Evolutionary conservation across 2,113 vertebrate species (phyloP).

Genomic region (Callorhinus ursinus): DNA sequence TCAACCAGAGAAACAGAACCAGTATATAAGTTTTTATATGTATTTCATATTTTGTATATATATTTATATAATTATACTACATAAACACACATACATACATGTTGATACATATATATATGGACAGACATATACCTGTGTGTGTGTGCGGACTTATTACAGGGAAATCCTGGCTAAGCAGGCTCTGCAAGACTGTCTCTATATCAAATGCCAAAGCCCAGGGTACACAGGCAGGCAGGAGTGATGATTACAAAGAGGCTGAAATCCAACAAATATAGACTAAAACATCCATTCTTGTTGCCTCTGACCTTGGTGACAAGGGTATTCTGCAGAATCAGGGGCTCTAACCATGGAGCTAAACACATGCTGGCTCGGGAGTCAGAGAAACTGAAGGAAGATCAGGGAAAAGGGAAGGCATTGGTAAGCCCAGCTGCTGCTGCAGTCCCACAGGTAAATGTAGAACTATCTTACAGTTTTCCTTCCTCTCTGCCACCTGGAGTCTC

Average conservation of each 20-base stretch:
- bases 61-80: neutral
- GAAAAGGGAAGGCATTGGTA: neutral
- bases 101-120: neutral
- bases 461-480: neutral
- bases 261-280: neutral
- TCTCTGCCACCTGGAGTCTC: neutral
- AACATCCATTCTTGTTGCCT: neutral
- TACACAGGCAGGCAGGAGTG: neutral
- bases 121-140: neutral
- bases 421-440: neutral
- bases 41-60: neutral
- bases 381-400: neutral
- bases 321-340: neutral
- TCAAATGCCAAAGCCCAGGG: neutral
- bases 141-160: neutral
- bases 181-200: neutral
- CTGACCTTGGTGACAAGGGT: neutral
- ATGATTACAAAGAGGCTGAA: neutral
- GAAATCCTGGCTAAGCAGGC: neutral
- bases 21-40: neutral
- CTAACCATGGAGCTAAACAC: neutral
- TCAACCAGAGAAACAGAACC: neutral
- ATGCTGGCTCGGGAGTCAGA: neutral
- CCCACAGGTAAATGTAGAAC: neutral
- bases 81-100: neutral